Percentiles rank a stretch among this genome's conserved stretches.
phyloP scores from a whole-genome alignment of 2,797 vertebrate genomes.

The Margarornis squamiger region DNA sequence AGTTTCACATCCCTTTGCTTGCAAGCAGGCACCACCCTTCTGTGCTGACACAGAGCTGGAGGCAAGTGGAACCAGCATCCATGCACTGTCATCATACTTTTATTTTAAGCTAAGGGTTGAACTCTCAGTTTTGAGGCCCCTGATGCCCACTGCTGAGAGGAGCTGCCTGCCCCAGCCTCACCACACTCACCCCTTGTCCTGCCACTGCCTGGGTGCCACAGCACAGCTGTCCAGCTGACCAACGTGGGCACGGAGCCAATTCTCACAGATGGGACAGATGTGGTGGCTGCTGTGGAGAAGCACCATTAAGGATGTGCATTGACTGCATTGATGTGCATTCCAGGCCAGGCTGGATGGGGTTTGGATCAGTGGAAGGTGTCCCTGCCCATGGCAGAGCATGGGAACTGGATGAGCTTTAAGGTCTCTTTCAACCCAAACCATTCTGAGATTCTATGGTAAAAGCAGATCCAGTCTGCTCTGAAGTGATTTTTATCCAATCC shows the following conservation, averaged over 20 bases:
- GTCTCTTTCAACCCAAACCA: not conserved
- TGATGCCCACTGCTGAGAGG: not conserved
- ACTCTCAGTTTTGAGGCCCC: fast-evolving
- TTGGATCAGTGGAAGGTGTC: not conserved
- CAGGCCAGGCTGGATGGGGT: not conserved
- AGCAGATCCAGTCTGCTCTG: not conserved
- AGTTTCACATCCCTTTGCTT: not conserved
- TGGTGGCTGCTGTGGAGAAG: not conserved
- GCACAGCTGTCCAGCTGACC: not conserved
- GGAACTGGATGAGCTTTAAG: not conserved
- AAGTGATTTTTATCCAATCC: not conserved
- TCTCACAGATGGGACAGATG: not conserved
- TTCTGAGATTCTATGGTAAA: not conserved
- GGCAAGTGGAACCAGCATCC: fast-evolving
- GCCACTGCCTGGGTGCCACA: not conserved
- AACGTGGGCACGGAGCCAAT: not conserved
- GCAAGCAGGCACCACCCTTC: fast-evolving
- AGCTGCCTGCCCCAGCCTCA: not conserved
- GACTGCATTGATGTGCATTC: not conserved
- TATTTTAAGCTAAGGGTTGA: fast-evolving
- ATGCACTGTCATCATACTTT: fast-evolving
- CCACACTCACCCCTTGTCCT: not conserved
- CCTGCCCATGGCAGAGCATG: not conserved
- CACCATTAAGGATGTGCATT: fast-evolving
- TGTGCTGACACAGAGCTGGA: fast-evolving